A percentile compares a stretch with the other conserved stretches of the same genome.
Conservation (phyloP, 2,113 vertebrate species). For the Columbina picui region DNA sequence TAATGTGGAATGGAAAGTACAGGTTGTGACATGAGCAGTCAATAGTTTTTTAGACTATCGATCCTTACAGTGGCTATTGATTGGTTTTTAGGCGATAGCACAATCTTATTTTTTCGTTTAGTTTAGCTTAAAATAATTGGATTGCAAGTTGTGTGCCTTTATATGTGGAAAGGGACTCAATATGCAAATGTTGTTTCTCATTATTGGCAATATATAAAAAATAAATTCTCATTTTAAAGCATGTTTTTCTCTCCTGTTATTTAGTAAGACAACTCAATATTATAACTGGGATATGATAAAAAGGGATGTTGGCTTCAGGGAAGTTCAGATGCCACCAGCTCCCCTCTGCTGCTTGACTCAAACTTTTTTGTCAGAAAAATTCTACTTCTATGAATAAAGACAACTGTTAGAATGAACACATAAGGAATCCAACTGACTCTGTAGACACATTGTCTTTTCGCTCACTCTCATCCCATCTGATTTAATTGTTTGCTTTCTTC, state of each 20-base stretch:
- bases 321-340: not conserved
- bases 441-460: not conserved
- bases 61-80: slow-evolving; percentile 14
- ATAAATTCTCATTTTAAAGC: not conserved
- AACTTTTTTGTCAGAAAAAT: not conserved
- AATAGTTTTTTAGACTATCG: slow-evolving; percentile 23
- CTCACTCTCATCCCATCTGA: not conserved
- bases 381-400: not conserved
- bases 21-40: slow-evolving; percentile 18
- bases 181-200: not conserved
- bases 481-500: not conserved
- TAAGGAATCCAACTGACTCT: not conserved
- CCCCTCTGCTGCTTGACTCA: not conserved
- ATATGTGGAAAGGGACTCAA: not conserved
- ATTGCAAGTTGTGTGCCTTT: not conserved
- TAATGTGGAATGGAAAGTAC: slow-evolving; percentile 36
- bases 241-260: not conserved
- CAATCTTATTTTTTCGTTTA: not conserved
- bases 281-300: not conserved
- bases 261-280: not conserved
- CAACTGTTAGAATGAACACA: not conserved
- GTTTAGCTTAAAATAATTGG: slow-evolving; percentile 7
- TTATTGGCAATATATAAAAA: not conserved
- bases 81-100: not conserved
- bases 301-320: not conserved